Percentiles rank a stretch among this genome's conserved stretches.
These are phyloP conservation scores for Drosophila nigrodunni DNA, from an alignment of 1,140 invertebrate species.

Conservation along the genomic window DNA sequence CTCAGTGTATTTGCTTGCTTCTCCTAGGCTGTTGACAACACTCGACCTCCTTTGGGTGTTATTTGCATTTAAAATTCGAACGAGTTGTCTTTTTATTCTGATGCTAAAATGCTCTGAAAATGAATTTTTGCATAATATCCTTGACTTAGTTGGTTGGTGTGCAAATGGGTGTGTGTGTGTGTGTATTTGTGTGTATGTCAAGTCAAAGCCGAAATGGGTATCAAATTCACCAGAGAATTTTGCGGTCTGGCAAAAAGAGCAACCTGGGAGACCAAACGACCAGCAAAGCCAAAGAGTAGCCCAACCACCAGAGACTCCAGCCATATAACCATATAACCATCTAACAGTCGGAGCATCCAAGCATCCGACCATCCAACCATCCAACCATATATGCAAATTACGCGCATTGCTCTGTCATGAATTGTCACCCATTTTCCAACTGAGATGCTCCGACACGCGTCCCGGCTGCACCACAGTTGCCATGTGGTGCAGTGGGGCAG, in stretches of 20 bases:
- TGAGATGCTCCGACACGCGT: conserved; percentile 79
- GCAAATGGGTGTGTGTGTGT: conserved; percentile 24
- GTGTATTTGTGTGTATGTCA: conserved; percentile 40
- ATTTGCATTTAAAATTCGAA: conserved; percentile 77
- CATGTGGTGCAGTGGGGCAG: conserved; percentile 5
- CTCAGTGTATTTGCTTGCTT: neutral
- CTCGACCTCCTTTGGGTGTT: conserved; percentile 40
- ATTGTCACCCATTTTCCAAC: conserved; percentile 82
- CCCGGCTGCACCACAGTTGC: conserved; percentile 9
- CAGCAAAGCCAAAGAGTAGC: conserved; percentile 35
- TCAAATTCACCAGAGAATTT: conserved; percentile 62
- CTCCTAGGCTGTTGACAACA: neutral
- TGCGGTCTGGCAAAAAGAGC: conserved; percentile 48
- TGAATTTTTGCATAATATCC: conserved; percentile 64
- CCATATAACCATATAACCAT: conserved; percentile 59
- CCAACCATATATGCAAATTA: conserved; percentile 77
- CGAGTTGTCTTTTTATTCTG: conserved; percentile 40
- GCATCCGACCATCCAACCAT: conserved; percentile 34
- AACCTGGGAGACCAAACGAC: conserved; percentile 24
- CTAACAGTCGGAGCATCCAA: conserved; percentile 47
- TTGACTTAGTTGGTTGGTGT: conserved; percentile 1
- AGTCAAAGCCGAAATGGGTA: conserved; percentile 49
- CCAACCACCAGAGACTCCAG: conserved; percentile 41
- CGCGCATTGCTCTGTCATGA: conserved; percentile 77
- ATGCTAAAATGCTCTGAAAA: conserved; percentile 63